Percentiles rank a stretch among this genome's conserved stretches.
phyloP scores from a whole-genome alignment of 2,797 vertebrate genomes.

The Masticophis lateralis region DNA sequence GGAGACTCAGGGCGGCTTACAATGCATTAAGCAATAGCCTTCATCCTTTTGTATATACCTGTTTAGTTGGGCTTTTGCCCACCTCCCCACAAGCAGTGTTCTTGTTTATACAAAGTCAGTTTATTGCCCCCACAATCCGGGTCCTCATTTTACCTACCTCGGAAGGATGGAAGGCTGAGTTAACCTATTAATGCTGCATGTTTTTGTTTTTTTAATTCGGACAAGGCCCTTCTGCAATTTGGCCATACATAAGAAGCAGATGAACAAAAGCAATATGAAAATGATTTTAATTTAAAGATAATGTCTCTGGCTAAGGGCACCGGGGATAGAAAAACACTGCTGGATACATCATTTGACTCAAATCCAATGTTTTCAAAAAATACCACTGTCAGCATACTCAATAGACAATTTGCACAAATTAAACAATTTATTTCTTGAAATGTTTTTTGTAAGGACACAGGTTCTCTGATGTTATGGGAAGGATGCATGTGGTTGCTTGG shows the following conservation, averaged over 20 bases:
- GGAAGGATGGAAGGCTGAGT: too few relatives aligned
- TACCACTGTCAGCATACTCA: neutral
- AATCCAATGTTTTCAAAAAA: neutral
- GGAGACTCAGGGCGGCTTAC: too few relatives aligned
- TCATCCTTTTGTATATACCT: too few relatives aligned
- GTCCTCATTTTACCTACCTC: too few relatives aligned
- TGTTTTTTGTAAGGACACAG: neutral
- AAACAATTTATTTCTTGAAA: neutral
- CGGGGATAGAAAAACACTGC: neutral
- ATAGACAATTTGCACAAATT: neutral
- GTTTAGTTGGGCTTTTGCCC: too few relatives aligned
- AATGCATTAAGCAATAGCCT: too few relatives aligned
- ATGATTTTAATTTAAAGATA: neutral
- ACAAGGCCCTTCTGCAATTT: neutral
- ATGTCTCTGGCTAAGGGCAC: neutral
- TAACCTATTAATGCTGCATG: neutral
- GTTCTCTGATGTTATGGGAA: neutral
- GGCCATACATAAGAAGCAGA: neutral
- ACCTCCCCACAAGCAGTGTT: too few relatives aligned
- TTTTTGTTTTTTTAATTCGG: neutral
- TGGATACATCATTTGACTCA: neutral
- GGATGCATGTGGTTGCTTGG: neutral
- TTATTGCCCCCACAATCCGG: too few relatives aligned
- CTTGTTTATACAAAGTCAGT: too few relatives aligned
- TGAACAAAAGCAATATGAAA: neutral